phyloP scores from a whole-genome alignment of 2,888 invertebrate genomes.

The Perizoma affinitatum region DNA sequence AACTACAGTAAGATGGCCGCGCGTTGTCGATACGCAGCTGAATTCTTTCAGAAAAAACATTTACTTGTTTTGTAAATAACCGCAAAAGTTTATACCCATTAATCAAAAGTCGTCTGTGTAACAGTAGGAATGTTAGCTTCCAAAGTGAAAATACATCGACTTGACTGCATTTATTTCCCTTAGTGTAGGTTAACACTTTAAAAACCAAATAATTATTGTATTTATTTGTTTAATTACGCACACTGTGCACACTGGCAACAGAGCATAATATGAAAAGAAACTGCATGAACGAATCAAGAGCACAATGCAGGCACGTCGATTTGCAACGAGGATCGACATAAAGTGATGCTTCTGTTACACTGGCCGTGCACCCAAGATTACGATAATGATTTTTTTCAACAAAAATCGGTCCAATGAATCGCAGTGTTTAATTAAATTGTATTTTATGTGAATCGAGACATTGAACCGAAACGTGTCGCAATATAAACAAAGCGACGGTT shows the following conservation, averaged over 20 bases:
- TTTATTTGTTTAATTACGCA: no score
- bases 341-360: constrained; percentile 61
- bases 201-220: no score
- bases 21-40: no score
- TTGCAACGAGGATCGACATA: constrained; percentile 28
- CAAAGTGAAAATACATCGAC: constrained; percentile 14
- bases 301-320: constrained; percentile 21
- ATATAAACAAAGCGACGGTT: constrained; percentile 65
- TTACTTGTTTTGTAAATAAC: no score
- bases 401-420: constrained; percentile 51
- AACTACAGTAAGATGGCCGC: no score
- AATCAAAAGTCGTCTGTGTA: constrained; percentile 2
- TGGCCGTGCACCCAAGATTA: constrained; percentile 70
- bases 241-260: neutral
- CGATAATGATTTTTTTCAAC: constrained; percentile 40
- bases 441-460: constrained; percentile 33
- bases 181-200: neutral
- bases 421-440: constrained; percentile 12
- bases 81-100: no score
- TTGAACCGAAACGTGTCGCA: constrained; percentile 53
- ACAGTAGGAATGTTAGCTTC: neutral
- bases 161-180: constrained; percentile 14
- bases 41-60: no score
- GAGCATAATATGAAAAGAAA: neutral
- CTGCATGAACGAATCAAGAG: neutral